Percentiles rank a stretch among this genome's conserved stretches.
These are phyloP conservation scores for Oscheius sp. DNA, from an alignment of 1,140 invertebrate genomes.

Conservation along the genomic window DNA sequence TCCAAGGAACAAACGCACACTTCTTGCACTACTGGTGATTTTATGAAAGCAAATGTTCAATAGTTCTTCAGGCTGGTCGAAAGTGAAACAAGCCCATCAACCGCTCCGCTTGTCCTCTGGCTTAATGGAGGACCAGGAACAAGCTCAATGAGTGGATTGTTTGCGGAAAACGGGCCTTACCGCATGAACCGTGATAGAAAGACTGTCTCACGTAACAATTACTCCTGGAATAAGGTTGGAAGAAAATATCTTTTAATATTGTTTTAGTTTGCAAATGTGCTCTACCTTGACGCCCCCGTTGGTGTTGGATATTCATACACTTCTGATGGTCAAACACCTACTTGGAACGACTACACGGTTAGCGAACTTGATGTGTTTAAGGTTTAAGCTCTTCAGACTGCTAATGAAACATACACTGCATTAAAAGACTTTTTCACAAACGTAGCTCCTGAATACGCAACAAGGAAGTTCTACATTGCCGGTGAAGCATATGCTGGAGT, in stretches of 20 bases:
- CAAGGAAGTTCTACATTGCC: slow-evolving; percentile 63
- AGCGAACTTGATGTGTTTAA: neutral
- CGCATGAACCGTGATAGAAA: slow-evolving; percentile 58
- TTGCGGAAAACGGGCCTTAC: slow-evolving; percentile 66
- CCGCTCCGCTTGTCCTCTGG: neutral
- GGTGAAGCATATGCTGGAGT: slow-evolving; percentile 63
- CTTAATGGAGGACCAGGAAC: slow-evolving; percentile 68
- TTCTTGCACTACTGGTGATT: slow-evolving; percentile 61
- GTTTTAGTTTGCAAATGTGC: slow-evolving; percentile 70
- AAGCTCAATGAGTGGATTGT: slow-evolving; percentile 64
- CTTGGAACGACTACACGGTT: slow-evolving; percentile 61
- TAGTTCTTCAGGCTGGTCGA: slow-evolving; percentile 65
- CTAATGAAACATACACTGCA: slow-evolving; percentile 63
- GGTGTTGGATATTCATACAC: slow-evolving; percentile 67
- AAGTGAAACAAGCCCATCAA: neutral
- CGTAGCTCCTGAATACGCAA: slow-evolving; percentile 65
- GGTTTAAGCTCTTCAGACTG: slow-evolving; percentile 27
- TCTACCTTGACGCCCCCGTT: slow-evolving; percentile 66
- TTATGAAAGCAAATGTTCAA: slow-evolving; percentile 61
- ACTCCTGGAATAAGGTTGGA: slow-evolving; percentile 64
- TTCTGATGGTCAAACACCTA: slow-evolving; percentile 44
- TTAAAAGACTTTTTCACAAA: slow-evolving; percentile 65
- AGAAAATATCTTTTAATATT: neutral
- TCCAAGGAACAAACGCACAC: slow-evolving; percentile 22
- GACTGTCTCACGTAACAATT: slow-evolving; percentile 62